Percentiles rank a stretch among this genome's conserved stretches.
Conservation (phyloP, 2,888 invertebrate genomes). For the Amphipyra berbera region DNA sequence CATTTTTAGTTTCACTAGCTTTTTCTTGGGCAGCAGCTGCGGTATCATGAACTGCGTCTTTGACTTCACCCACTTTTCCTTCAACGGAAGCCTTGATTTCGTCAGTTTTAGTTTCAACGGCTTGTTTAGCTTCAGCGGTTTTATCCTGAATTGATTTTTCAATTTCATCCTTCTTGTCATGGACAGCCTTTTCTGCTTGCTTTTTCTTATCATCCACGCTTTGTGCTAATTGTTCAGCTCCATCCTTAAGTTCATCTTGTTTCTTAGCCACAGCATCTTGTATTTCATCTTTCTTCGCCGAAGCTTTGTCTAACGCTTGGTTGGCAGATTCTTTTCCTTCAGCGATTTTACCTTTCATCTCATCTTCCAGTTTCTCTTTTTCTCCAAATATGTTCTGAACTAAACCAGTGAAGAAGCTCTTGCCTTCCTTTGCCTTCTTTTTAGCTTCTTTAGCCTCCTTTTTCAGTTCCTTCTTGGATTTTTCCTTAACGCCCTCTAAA, state of each 20-base stretch:
- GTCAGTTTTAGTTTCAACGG: conserved; percentile 58
- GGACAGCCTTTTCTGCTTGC: conserved; percentile 66
- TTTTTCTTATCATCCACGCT: conserved; percentile 66
- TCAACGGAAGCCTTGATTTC: conserved; percentile 66
- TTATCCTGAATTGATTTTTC: conserved; percentile 67
- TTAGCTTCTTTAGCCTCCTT: conserved; percentile 79
- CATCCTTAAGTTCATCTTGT: conserved; percentile 70
- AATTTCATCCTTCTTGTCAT: conserved; percentile 65
- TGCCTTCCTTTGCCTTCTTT: conserved; percentile 85
- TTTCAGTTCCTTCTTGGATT: conserved; percentile 73
- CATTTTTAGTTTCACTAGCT: conserved; percentile 52
- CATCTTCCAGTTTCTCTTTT: conserved; percentile 84
- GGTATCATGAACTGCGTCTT: conserved; percentile 60
- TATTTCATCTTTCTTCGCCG: conserved; percentile 76
- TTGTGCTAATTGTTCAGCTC: conserved; percentile 63
- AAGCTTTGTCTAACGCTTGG: conserved; percentile 73
- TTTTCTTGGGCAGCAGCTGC: conserved; percentile 57
- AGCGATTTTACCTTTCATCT: conserved; percentile 77
- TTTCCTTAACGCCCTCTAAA: conserved; percentile 73
- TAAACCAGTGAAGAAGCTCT: conserved; percentile 83
- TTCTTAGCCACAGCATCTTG: conserved; percentile 71
- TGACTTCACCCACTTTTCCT: conserved; percentile 66
- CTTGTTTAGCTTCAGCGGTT: conserved; percentile 62
- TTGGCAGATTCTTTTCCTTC: conserved; percentile 81
- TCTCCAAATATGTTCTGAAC: conserved; percentile 85